Base-by-base conservation (phyloP, 2,113 vertebrate species). In the Pongo pygmaeus region DNA sequence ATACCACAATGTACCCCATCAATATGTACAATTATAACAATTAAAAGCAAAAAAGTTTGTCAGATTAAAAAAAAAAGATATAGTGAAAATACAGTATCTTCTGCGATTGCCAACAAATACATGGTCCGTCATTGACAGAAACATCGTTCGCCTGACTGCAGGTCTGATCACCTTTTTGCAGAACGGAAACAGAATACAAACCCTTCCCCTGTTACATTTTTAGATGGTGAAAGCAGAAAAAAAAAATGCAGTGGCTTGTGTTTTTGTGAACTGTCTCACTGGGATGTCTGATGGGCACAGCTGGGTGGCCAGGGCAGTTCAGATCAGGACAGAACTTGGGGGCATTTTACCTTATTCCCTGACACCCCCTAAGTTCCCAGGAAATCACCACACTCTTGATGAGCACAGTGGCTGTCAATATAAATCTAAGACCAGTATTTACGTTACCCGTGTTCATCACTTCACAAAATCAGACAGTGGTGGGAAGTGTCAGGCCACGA, bases 161-260 rank as follows among this genome's bases (percentile, higher is more conserved):
- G 25, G 83, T 12, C 18, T 2, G 23, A 20, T 8, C 46, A 18
- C 9, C 32, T 67, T 3, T 3, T 30, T 16, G 9, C 1, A 4
- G 72, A 48, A 57, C 8, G 27, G 46, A 80, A 55, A 32, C 59
- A 18, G 32, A 25, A 6, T 0, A n/a, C 17, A 7, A 80, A n/a
- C 64, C 9, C 50, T 38, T 22, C 8, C 12, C 1, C 38, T 38
- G 1, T 0, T 1, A 1, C 11, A 4, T 3, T 5, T 27, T 67
- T 32, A 78, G 23, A 52, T 8, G 75, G 17, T 6, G 5, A 61
- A 25, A n/a, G 16, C 43, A 93, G 6, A 40, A 12, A 18, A 50
- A 55, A 12, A 25, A 18, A 16, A 78, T 18, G 27, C 1, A 3
- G 13, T 17, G 10, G 14, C 35, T 16, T 11, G 3, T 12, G 8